Evolutionary conservation across 2,113 vertebrate species (phyloP), one percentile per base, ranked within the genome.

Genomic region (Natator depressus): DNA sequence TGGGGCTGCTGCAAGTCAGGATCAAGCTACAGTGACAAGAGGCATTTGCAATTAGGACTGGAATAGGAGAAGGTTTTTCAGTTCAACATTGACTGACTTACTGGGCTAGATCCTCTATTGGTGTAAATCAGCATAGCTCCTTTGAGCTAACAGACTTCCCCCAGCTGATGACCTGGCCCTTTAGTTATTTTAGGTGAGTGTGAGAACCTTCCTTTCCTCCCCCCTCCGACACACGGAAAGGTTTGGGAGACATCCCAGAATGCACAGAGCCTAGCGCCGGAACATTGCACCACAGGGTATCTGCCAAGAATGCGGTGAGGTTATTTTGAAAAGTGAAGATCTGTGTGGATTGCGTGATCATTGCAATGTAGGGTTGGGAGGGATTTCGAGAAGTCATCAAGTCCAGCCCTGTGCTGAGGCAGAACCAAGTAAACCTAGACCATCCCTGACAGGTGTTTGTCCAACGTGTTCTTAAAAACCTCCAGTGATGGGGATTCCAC

Each of bases 221-320:
- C 35, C 24, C 55, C 3, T 20, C 51, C 62, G 6, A 35, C 19
- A 1, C 1, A 29, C 20, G 53, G 75, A 1, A 8, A 5, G 16
- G 6, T 5, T 82, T 4, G 31, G 3, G 35, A 69, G 35, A 69
- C 8, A 69, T 69, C 31, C 65, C 35, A 38, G 65, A 69, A n/a
- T 10, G 35, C 35, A 38, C 19, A n/a, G 17, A 69, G 35, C 8
- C 65, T 69, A n/a, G 16, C 4, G 19, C 65, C 17, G 5, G 17
- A 38, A 69, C 35, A 19, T 9, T 20, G 35, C 35, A 69, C 65
- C 65, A 19, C 65, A 19, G 65, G 5, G 19, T 19, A 38, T 69
- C 65, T 38, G 35, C 8, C n/a, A 17, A 69, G 35, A 69, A 38
- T n/a, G 65, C 65, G 16, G 31, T 3, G 35, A 38, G 17, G 35